Base-by-base conservation (phyloP, 2,888 invertebrate genomes). In the Ochropleura leucogaster region DNA sequence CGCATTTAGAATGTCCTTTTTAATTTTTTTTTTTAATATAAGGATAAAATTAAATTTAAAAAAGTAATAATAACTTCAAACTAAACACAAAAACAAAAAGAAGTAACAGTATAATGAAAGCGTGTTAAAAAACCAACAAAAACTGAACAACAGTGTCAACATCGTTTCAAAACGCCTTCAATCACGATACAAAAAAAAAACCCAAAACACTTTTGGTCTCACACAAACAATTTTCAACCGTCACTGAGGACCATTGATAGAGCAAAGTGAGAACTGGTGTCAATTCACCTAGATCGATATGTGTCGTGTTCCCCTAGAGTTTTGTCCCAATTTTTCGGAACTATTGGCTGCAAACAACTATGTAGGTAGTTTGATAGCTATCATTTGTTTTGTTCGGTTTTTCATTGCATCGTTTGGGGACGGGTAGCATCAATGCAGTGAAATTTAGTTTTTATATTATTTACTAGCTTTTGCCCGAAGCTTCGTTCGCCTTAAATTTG, bases 191-290 rank as follows among this genome's bases (percentile, higher is more conserved):
- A 9, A 51, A 30, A 70, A 71, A 71, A 55, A 79, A 3, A 20
- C 4, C 18, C 20, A 46, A 57, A 57, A 49, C 76, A 46, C 5
- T 20, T 8, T 44, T 14, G 14, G 30, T 49, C n/a, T 44, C 47
- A 66, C 47, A 42, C 62, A 46, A 78, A 68, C 67, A 65, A 53
- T 81, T 60, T 55, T 8, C 49, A 75, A 75, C 42, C 14, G 44
- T n/a, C 49, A 65, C 20, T 55, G 76, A 67, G 40, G 6, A 16
- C 30, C 18, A 64, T 57, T 63, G 66, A 63, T 40, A 46, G 9
- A 12, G 12, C 18, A 64, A 68, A 64, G 75, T 57, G 57, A 59
- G 57, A 49, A 3, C 42, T 64, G 47, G 53, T 80, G 53, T 78
- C 67, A 46, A 44, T 68, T 80, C 7, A 14, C 47, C 47, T 53